Evolutionary conservation across 2,113 vertebrate genomes (phyloP).

Genomic region (Bolborhynchus lineola): DNA sequence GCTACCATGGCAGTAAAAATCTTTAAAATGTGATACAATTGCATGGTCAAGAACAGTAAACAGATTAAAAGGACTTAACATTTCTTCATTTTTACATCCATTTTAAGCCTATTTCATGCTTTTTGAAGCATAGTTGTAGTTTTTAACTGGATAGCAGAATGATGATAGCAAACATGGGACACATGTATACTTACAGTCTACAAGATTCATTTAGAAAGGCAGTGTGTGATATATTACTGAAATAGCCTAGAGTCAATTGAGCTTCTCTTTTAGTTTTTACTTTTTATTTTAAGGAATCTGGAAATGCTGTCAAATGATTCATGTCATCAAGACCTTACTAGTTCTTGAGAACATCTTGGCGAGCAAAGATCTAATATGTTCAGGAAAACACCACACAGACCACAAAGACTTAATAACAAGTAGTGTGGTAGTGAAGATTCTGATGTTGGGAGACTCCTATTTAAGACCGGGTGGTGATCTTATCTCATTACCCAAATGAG

Average conservation of each 20-base stretch:
- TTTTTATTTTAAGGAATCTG: background rate
- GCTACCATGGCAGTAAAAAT: background rate
- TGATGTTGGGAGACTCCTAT: background rate
- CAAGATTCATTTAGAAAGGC: background rate
- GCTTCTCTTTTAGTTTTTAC: background rate
- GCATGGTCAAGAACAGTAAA: background rate
- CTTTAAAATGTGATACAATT: background rate
- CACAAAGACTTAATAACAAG: background rate
- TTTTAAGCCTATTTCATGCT: background rate
- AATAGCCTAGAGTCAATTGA: background rate
- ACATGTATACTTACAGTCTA: background rate
- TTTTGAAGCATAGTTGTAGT: background rate
- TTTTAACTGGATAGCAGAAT: background rate
- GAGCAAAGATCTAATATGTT: background rate
- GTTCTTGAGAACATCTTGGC: background rate
- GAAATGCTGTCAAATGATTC: conserved; percentile 9
- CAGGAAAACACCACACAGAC: background rate
- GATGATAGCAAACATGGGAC: background rate
- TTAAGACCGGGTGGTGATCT: background rate
- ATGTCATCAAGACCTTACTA: background rate
- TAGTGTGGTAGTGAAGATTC: background rate
- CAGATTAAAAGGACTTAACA: background rate
- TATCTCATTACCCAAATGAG: background rate
- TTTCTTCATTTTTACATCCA: background rate
- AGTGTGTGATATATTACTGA: background rate